Evolutionary conservation across 2,888 invertebrate genomes (phyloP).

Genomic region (Himalopsyche japonica): DNA sequence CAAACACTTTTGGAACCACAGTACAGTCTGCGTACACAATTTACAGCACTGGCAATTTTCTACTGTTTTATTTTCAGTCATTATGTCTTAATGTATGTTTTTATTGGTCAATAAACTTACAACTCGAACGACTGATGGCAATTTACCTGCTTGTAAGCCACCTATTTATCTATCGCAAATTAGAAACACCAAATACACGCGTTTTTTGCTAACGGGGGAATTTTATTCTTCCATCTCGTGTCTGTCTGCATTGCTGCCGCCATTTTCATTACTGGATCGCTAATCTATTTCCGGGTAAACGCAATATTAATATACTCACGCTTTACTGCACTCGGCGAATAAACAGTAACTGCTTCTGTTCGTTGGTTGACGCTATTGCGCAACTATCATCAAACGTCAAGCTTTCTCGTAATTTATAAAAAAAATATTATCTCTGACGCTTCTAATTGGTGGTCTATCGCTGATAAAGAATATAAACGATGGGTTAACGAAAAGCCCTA

Average conservation of each 20-base stretch:
- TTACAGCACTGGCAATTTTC: background rate
- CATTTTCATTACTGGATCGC: background rate
- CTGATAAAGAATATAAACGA: no score
- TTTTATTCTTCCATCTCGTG: background rate
- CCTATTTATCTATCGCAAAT: background rate
- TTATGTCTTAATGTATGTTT: slow-evolving; percentile 1
- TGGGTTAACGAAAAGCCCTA: no score
- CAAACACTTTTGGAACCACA: background rate
- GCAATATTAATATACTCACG: background rate
- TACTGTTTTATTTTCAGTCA: background rate
- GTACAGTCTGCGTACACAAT: background rate
- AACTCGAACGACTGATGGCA: slow-evolving; percentile 8
- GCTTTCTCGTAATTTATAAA: no score
- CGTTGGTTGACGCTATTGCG: no score
- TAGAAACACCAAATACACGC: background rate
- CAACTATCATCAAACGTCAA: no score
- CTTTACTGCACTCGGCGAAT: background rate
- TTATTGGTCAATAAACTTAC: slow-evolving; percentile 21
- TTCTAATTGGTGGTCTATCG: no score
- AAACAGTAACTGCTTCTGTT: background rate
- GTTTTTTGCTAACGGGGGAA: background rate
- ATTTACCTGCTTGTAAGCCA: background rate
- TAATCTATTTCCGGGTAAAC: background rate
- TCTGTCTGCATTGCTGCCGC: background rate
- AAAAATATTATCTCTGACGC: no score